Evolutionary conservation across 2,888 invertebrate genomes (phyloP), one percentile per base, ranked within the genome.

Genomic region (Acanthosepion pharaonis): DNA sequence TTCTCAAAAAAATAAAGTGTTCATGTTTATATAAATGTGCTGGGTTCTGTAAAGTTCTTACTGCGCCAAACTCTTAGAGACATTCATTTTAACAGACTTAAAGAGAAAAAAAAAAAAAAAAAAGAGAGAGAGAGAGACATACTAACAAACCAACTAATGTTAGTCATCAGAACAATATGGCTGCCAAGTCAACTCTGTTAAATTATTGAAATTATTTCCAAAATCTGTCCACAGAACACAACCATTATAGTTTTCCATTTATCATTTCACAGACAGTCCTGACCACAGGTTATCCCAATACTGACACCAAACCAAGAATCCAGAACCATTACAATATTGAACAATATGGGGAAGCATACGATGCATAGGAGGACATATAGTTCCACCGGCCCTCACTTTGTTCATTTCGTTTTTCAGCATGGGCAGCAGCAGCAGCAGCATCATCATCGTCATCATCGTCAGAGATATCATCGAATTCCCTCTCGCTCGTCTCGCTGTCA

Each of bases 361-460:
- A 93, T n/a, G 93, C 93, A 51, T 93, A 93, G 5, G 93, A 51
- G 49, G 93, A 49, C 93, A 93, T 93, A 93, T 93, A 93, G 49
- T 93, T 93, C 93, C 93, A 93, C 20, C 51, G 49, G n/a, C 93
- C 93, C 20, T 93, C 93, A 9, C 51, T 93, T 20, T 51, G 51
- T n/a, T 93, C 53, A 28, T n/a, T 93, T 8, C 42, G 28, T 20
- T 93, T 93, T 28, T 93, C 93, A 11, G 93, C 53, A 1, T 51
- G 51, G 8, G n/a, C 78, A n/a, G 78, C 78, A 33, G 78, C 78
- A 33, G 78, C 78, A 78, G n/a, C 78, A n/a, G n/a, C 78, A 15
- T 48, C 92, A 48, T 92, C 92, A 42, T 92, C 92, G 20, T 93
- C 28, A n/a, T 55, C 59, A 55, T 94, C 94, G 23, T 94, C 94